A percentile compares a stretch with the other conserved stretches of the same genome.
Evolutionary conservation across 2,797 vertebrate genomes (phyloP).

Genomic region (Novumbra hubbsi): DNA sequence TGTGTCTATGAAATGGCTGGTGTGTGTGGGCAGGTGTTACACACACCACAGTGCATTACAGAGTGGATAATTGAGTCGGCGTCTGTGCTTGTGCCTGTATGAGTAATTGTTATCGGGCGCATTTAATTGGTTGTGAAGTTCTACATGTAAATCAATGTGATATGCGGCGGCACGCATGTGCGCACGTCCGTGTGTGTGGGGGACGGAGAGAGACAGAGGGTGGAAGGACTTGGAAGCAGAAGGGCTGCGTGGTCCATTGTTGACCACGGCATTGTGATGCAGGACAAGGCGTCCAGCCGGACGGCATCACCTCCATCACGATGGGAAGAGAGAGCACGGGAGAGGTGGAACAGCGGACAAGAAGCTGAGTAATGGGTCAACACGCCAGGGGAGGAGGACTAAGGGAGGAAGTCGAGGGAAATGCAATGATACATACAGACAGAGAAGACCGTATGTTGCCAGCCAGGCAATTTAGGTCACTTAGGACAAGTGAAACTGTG

Average conservation of each 20-base stretch:
- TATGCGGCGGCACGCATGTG: background rate
- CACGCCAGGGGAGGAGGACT: conserved; percentile 9
- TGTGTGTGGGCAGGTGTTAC: conserved; percentile 10
- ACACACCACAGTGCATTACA: background rate
- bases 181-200: conserved; percentile 11
- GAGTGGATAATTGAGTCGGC: conserved; percentile 2
- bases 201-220: conserved; percentile 13
- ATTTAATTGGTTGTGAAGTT: background rate
- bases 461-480: conserved; percentile 41
- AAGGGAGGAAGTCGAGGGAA: background rate
- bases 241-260: conserved; percentile 45
- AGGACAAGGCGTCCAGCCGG: conserved; percentile 48
- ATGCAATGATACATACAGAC: background rate
- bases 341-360: conserved; percentile 34
- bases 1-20: conserved; percentile 1
- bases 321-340: conserved; percentile 31
- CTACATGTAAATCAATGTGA: conserved; percentile 1
- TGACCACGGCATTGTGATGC: conserved; percentile 58
- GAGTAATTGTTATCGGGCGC: background rate
- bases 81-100: background rate
- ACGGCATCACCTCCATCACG: conserved; percentile 59
- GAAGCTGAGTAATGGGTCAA: background rate
- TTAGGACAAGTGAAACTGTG: conserved; percentile 32
- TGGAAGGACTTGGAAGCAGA: conserved; percentile 37
- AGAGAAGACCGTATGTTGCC: conserved; percentile 40